Conservation (phyloP, 1,140 invertebrate genomes). For the Mesaphorura yosii region DNA sequence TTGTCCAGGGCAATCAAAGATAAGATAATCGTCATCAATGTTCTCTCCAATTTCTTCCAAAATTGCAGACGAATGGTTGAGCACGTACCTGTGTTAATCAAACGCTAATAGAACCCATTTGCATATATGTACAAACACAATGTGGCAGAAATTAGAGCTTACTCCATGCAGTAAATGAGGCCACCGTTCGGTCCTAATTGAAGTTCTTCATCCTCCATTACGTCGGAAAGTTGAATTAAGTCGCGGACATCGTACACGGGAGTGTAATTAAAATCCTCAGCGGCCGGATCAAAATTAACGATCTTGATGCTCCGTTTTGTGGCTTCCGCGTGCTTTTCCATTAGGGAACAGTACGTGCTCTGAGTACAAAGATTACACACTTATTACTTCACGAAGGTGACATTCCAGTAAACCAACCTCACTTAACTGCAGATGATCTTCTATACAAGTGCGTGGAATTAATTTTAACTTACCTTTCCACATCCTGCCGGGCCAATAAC, state of each 20-base stretch:
- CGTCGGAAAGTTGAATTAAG: slow-evolving; percentile 87
- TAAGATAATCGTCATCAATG: slow-evolving; percentile 72
- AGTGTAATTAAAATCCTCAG: slow-evolving; percentile 87
- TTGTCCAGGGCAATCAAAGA: slow-evolving; percentile 99
- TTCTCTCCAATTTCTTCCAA: slow-evolving; percentile 62
- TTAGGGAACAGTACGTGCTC: slow-evolving; percentile 89
- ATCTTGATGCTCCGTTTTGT: slow-evolving; percentile 64
- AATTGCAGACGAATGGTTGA: slow-evolving; percentile 77
- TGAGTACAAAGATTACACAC: slow-evolving; percentile 35
- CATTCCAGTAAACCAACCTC: neutral
- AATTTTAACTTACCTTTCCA: slow-evolving; percentile 60
- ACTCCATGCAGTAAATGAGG: slow-evolving; percentile 93
- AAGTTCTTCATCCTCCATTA: slow-evolving; percentile 91
- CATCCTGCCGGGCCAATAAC: slow-evolving; percentile 91
- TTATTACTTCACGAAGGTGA: neutral
- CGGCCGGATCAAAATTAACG: slow-evolving; percentile 95
- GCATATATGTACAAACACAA: slow-evolving; percentile 13
- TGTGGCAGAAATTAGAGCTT: slow-evolving; percentile 36
- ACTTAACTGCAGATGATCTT: too few relatives aligned
- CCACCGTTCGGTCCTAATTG: slow-evolving; percentile 91
- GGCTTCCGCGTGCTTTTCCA: slow-evolving; percentile 71
- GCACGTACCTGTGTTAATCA: slow-evolving; percentile 27
- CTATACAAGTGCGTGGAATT: too few relatives aligned
- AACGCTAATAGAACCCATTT: neutral
- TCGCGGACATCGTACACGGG: slow-evolving; percentile 81